Percentiles rank a stretch among this genome's conserved stretches.
Evolutionary conservation across 2,797 vertebrate genomes (phyloP).

Genomic region (Hirundo rustica): DNA sequence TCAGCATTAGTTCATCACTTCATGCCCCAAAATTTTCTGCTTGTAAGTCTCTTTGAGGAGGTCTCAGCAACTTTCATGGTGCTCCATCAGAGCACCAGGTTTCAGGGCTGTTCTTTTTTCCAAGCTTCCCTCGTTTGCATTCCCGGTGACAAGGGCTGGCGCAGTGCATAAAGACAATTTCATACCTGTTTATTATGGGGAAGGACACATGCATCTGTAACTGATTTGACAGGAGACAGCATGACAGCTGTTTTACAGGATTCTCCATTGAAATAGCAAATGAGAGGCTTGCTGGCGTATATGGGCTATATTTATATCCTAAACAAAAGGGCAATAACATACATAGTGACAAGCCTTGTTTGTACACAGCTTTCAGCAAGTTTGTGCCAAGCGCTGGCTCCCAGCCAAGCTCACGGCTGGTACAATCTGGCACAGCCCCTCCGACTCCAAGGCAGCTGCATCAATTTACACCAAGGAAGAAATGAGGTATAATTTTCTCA

Average conservation of each 20-base stretch:
- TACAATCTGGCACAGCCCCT: conserved; percentile 25
- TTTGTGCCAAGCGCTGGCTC: conserved; percentile 35
- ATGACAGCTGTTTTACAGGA: conserved; percentile 54
- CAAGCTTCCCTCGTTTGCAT: background rate
- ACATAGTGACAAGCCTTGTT: conserved; percentile 49
- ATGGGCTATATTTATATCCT: conserved; percentile 48
- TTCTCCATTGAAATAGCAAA: conserved; percentile 38
- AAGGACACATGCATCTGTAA: conserved; percentile 33
- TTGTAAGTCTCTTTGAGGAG: background rate
- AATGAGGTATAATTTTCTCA: conserved; percentile 35
- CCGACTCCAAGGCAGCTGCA: background rate
- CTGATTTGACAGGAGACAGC: conserved; percentile 53
- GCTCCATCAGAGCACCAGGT: background rate
- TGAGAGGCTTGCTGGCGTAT: background rate
- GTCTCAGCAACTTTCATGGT: background rate
- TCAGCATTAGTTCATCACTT: background rate
- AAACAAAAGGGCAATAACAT: conserved; percentile 59
- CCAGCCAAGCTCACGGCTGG: background rate
- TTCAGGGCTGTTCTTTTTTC: background rate
- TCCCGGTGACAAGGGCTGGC: conserved; percentile 29
- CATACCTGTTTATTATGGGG: conserved; percentile 56
- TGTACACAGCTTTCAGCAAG: conserved; percentile 46
- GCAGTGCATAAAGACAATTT: conserved; percentile 29
- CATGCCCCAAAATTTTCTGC: background rate
- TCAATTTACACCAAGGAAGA: conserved; percentile 22